Evolutionary conservation across 1,140 invertebrate genomes (phyloP).

Genomic region (Bombus pyrosoma): DNA sequence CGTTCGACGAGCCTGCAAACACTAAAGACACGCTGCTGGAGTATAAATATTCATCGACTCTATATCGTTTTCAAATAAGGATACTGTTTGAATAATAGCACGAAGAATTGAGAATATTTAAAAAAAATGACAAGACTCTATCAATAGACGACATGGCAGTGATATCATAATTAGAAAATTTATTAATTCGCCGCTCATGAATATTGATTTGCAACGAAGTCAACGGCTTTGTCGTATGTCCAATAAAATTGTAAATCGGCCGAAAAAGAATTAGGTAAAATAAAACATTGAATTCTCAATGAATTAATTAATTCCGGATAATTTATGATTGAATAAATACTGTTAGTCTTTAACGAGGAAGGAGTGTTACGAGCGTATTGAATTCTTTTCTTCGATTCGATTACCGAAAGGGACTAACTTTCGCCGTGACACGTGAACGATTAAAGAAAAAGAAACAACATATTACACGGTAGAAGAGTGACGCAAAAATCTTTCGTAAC

Average conservation of each 20-base stretch:
- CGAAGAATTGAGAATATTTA: neutral
- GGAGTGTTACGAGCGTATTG: neutral
- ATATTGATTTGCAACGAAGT: neutral
- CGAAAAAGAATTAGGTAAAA: neutral
- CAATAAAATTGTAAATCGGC: neutral
- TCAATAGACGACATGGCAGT: neutral
- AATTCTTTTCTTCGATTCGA: conserved; percentile 28
- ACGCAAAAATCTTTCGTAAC: conserved; percentile 43
- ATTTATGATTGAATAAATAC: neutral
- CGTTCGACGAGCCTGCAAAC: neutral
- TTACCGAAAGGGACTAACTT: neutral
- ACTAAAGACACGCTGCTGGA: neutral
- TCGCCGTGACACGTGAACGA: conserved; percentile 15
- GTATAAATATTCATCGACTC: no score
- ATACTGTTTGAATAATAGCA: neutral
- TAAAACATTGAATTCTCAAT: neutral
- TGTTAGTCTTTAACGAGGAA: neutral
- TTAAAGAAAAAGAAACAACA: conserved; percentile 2
- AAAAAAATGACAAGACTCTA: neutral
- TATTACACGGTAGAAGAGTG: conserved; percentile 6
- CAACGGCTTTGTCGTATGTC: neutral
- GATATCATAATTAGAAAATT: neutral
- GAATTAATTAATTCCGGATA: neutral
- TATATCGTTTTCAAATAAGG: neutral
- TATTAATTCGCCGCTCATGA: neutral